phyloP scores from a whole-genome alignment of 2,888 invertebrate species.

The Temnothorax ravouxi region DNA sequence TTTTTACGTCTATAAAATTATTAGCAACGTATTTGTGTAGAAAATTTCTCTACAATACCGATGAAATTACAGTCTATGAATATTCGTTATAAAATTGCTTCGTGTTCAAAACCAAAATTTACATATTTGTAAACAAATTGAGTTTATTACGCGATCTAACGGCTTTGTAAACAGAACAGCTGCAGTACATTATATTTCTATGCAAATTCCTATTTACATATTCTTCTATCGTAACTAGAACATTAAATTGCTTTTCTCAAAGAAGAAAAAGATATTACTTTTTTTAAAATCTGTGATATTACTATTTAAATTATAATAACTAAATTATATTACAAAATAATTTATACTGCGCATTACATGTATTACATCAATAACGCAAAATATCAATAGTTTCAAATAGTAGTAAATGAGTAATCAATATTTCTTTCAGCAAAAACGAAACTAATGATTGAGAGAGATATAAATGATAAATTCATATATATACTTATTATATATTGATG shows the following conservation, averaged over 20 bases:
- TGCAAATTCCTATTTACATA: slow-evolving; percentile 14
- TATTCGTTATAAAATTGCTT: slow-evolving; percentile 6
- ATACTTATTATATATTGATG: neutral
- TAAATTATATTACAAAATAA: neutral
- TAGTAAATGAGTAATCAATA: neutral
- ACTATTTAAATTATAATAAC: neutral
- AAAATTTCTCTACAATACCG: neutral
- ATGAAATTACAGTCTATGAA: slow-evolving; percentile 20
- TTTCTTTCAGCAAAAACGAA: neutral
- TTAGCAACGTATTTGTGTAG: neutral
- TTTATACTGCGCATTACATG: neutral
- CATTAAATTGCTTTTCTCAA: neutral
- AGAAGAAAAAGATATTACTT: neutral
- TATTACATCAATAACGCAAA: neutral
- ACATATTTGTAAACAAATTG: slow-evolving; percentile 28
- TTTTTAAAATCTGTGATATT: neutral
- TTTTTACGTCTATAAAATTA: neutral
- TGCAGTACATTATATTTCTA: slow-evolving; percentile 17
- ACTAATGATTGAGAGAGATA: neutral
- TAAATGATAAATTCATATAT: neutral
- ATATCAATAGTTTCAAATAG: neutral
- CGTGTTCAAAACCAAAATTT: neutral
- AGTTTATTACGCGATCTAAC: neutral
- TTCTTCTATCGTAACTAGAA: neutral
- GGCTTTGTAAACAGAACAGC: neutral